phyloP scores from a whole-genome alignment of 2,888 invertebrate genomes.

The Mythimna ferrago region DNA sequence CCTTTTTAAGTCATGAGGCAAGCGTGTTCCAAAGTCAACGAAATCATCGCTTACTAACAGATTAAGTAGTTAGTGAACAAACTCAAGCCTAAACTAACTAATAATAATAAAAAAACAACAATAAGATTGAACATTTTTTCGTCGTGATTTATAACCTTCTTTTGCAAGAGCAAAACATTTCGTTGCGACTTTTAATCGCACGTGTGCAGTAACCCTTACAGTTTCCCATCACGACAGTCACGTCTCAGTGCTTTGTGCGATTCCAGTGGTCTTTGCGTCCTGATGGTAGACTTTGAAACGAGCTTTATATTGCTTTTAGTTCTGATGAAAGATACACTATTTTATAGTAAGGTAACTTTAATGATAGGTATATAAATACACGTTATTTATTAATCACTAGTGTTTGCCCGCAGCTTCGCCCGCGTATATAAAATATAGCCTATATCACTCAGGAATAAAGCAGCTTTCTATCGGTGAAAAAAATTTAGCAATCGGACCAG shows the following conservation, averaged over 20 bases:
- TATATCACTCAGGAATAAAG: no score
- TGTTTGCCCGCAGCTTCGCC: no score
- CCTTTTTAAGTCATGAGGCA: no score
- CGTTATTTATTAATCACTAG: neutral
- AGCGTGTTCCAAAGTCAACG: no score
- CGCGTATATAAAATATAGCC: no score
- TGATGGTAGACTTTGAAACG: constrained; percentile 31
- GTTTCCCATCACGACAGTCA: constrained; percentile 40
- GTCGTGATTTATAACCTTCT: neutral
- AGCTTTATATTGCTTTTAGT: constrained; percentile 10
- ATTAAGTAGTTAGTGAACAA: no score
- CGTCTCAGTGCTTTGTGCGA: constrained; percentile 50
- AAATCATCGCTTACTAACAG: no score
- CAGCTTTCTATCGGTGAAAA: no score
- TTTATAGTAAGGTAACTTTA: neutral
- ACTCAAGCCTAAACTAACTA: no score
- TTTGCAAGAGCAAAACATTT: neutral
- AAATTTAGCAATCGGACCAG: no score
- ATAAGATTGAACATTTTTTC: neutral
- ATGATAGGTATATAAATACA: neutral
- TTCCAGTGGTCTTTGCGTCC: constrained; percentile 31
- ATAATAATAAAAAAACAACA: no score
- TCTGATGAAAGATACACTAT: constrained; percentile 8
- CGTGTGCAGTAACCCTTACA: neutral
- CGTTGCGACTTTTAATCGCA: constrained; percentile 25